phyloP scores from a whole-genome alignment of 2,797 vertebrate species.

The Neopelma chrysocephalum region DNA sequence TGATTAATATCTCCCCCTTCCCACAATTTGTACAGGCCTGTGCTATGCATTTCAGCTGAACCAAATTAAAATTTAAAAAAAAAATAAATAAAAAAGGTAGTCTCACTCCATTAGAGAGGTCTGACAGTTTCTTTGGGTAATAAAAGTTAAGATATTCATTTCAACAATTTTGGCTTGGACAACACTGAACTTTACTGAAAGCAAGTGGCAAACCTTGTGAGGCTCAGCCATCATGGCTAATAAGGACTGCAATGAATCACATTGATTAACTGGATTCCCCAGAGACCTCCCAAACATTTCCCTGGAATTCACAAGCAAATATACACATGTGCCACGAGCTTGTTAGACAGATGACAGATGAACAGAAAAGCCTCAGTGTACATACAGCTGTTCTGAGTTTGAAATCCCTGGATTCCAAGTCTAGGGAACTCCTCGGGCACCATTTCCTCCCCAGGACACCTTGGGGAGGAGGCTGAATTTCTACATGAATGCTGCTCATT shows the following conservation, averaged over 20 bases:
- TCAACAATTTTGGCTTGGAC: background rate
- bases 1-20: background rate
- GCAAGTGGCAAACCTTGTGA: slow-evolving; percentile 32
- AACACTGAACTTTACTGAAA: background rate
- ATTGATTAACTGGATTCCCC: slow-evolving; percentile 37
- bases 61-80: background rate
- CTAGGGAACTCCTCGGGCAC: background rate
- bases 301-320: slow-evolving; percentile 10
- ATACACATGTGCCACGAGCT: background rate
- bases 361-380: background rate
- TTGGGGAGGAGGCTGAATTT: background rate
- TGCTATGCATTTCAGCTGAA: background rate
- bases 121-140: slow-evolving; percentile 4
- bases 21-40: background rate
- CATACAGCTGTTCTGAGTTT: background rate
- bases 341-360: slow-evolving; percentile 40
- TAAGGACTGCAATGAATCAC: slow-evolving; percentile 45
- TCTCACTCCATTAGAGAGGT: background rate
- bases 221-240: slow-evolving; percentile 18
- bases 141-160: slow-evolving; percentile 5
- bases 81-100: background rate
- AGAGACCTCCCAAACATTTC: background rate
- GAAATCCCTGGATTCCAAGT: background rate
- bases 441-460: background rate
- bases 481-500: background rate